A percentile compares a stretch with the other conserved stretches of the same genome.
These are phyloP conservation scores for Athalia rosae DNA, from an alignment of 2,888 invertebrate species.

Conservation along the genomic window DNA sequence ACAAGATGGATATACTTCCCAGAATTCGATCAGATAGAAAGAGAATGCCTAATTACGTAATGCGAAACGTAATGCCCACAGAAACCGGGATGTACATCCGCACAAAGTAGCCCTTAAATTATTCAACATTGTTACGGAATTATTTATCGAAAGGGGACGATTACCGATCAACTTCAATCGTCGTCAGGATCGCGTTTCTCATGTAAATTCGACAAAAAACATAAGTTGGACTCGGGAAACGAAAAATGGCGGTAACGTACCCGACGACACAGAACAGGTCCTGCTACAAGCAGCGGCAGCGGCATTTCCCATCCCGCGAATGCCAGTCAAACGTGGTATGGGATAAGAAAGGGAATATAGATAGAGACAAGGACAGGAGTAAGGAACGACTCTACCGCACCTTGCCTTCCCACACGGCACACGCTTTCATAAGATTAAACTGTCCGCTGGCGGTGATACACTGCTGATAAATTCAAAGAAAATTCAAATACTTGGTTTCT, in stretches of 20 bases:
- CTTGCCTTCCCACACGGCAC: constrained; percentile 14
- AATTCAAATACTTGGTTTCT: constrained; percentile 41
- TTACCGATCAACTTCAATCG: too few species aligned
- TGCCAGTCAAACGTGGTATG: constrained; percentile 1
- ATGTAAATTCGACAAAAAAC: constrained; percentile 6
- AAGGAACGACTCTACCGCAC: constrained; percentile 17
- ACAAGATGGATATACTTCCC: background rate
- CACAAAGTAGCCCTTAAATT: background rate
- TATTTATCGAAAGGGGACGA: background rate
- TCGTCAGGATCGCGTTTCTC: background rate
- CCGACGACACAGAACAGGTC: constrained; percentile 28
- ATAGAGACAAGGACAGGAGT: constrained; percentile 23
- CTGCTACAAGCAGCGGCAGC: constrained; percentile 18
- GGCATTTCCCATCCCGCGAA: constrained; percentile 16
- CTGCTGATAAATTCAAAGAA: constrained; percentile 45
- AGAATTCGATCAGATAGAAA: background rate
- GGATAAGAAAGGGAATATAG: constrained; percentile 25
- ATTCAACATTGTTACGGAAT: background rate
- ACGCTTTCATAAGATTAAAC: constrained; percentile 53
- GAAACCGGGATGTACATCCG: background rate
- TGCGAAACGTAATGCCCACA: background rate
- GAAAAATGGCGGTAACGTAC: constrained; percentile 18
- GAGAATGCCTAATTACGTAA: background rate
- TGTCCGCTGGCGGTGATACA: constrained; percentile 56
- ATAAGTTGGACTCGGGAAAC: background rate